Conservation (phyloP, 2,888 invertebrate genomes). For the Rhogogaster chlorosoma region DNA sequence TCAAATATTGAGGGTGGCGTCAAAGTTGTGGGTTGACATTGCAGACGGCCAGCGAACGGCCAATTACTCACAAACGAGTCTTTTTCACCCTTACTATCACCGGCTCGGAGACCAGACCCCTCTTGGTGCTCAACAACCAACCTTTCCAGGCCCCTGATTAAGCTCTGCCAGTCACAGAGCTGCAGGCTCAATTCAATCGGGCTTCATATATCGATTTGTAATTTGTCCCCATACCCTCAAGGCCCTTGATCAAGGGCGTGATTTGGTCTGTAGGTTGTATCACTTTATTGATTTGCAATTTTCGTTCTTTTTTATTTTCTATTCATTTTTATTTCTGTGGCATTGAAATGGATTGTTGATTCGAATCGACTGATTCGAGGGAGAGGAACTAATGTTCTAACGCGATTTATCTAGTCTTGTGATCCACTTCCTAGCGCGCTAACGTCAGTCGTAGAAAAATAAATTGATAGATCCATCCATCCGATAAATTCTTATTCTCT, state of each 20-base stretch:
- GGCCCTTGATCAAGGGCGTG: background rate
- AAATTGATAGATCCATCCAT: background rate
- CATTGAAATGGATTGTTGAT: background rate
- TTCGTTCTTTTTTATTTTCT: background rate
- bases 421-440: background rate
- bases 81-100: background rate
- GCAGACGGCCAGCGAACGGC: conserved; percentile 1
- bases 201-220: background rate
- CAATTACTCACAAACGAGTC: conserved; percentile 21
- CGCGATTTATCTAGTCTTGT: background rate
- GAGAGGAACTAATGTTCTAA: no score
- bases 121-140: background rate
- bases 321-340: background rate
- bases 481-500: background rate
- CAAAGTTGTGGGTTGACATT: conserved; percentile 1
- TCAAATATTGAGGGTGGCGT: conserved; percentile 30
- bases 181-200: background rate
- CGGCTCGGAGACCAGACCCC: background rate
- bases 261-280: background rate
- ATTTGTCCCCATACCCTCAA: background rate
- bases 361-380: background rate
- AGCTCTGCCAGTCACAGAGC: background rate
- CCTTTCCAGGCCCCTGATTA: background rate
- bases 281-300: background rate
- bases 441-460: background rate